Evolutionary conservation across 2,888 invertebrate genomes (phyloP).

Genomic region (Coleophora flavipennella): DNA sequence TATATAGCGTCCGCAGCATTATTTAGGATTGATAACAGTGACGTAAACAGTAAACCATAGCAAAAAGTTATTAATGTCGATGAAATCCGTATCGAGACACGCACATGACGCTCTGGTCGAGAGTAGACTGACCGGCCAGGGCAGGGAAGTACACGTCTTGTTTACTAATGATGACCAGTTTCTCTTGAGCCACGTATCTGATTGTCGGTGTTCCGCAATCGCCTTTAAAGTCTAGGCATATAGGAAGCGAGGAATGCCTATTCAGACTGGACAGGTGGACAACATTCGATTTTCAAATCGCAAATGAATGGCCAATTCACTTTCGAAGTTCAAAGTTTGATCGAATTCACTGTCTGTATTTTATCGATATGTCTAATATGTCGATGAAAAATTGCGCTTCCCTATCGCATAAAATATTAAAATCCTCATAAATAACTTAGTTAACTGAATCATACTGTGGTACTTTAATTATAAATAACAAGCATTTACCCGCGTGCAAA

Average conservation of each 20-base stretch:
- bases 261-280: slow-evolving; percentile 10
- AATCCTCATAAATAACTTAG: too few species aligned
- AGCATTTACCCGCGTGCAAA: too few species aligned
- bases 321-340: slow-evolving; percentile 29
- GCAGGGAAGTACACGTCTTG: slow-evolving; percentile 11
- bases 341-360: slow-evolving; percentile 2
- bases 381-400: too few species aligned
- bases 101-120: slow-evolving; percentile 25
- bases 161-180: slow-evolving; percentile 19
- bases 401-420: too few species aligned
- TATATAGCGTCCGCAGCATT: slow-evolving; percentile 32
- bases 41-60: too few species aligned
- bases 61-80: too few species aligned
- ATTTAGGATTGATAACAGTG: slow-evolving; percentile 15
- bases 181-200: slow-evolving; percentile 20
- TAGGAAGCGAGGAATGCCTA: slow-evolving; percentile 6
- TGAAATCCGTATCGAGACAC: slow-evolving; percentile 25
- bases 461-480: too few species aligned
- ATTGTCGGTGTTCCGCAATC: slow-evolving; percentile 8
- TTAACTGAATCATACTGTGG: too few species aligned
- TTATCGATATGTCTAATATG: slow-evolving; percentile 4
- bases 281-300: slow-evolving; percentile 12
- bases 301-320: slow-evolving; percentile 20
- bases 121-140: slow-evolving; percentile 30
- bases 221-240: not conserved